Conservation (phyloP, 2,113 vertebrate genomes). For the Amblyornis subalaris region DNA sequence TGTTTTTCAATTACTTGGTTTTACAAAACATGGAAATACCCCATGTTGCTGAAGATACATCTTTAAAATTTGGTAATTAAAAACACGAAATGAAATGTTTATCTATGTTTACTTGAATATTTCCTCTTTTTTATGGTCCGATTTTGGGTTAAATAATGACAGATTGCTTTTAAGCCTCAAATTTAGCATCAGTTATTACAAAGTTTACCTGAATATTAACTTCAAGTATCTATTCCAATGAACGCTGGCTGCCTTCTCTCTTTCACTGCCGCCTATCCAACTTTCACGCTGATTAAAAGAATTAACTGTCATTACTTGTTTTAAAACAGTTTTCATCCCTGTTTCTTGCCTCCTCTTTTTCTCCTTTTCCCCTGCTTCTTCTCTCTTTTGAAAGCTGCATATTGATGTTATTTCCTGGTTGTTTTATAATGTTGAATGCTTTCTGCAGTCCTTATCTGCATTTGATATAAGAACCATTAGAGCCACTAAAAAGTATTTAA, state of each 20-base stretch:
- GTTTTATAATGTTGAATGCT: not conserved
- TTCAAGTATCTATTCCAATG: not conserved
- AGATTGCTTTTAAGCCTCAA: not conserved
- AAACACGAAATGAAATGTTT: not conserved
- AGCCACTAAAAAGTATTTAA: not conserved
- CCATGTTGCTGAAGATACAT: not conserved
- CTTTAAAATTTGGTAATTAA: not conserved
- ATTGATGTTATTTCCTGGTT: not conserved
- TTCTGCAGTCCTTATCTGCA: not conserved
- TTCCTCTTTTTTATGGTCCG: not conserved
- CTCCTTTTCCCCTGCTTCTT: not conserved
- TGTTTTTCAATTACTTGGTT: accelerated
- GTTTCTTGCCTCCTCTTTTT: not conserved
- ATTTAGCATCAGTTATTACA: not conserved
- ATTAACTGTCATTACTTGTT: not conserved
- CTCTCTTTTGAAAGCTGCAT: not conserved
- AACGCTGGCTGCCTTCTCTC: not conserved
- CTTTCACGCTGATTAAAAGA: not conserved
- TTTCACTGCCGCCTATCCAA: not conserved
- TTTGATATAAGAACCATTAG: not conserved
- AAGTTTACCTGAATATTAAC: not conserved
- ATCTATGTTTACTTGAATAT: not conserved
- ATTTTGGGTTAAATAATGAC: not conserved
- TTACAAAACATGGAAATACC: not conserved
- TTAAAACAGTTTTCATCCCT: not conserved